Evolutionary conservation across 2,888 invertebrate species (phyloP).

Genomic region (Cheilosia scutellata): DNA sequence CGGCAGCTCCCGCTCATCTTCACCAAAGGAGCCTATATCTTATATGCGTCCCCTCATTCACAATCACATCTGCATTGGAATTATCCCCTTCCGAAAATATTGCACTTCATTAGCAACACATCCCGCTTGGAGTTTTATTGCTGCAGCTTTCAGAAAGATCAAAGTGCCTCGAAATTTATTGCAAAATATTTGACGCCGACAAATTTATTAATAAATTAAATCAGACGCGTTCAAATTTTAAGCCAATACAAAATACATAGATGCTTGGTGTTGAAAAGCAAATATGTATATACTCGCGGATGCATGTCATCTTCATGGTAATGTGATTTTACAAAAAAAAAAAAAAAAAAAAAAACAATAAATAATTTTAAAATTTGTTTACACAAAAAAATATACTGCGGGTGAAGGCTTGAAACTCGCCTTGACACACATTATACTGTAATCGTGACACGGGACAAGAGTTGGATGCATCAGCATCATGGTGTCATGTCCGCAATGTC

Average conservation of each 20-base stretch:
- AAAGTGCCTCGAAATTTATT: slow-evolving; percentile 60
- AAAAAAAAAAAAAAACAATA: slow-evolving; percentile 26
- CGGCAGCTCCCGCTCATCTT: slow-evolving; percentile 40
- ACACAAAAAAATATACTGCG: slow-evolving; percentile 22
- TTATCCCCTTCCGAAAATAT: slow-evolving; percentile 22
- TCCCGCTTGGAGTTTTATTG: slow-evolving; percentile 1
- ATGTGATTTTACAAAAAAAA: slow-evolving; percentile 20
- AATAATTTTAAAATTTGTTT: slow-evolving; percentile 18
- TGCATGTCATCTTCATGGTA: slow-evolving; percentile 34
- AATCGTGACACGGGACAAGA: slow-evolving; percentile 1
- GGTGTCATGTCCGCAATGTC: slow-evolving; percentile 57
- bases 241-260: not conserved
- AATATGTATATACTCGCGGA: slow-evolving; percentile 49
- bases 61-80: not conserved
- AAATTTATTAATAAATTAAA: slow-evolving; percentile 67
- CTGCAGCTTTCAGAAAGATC: slow-evolving; percentile 37
- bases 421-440: slow-evolving; percentile 65
- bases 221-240: slow-evolving; percentile 11
- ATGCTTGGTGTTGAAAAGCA: slow-evolving; percentile 47
- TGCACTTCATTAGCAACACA: slow-evolving; percentile 47
- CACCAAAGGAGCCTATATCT: slow-evolving; percentile 17
- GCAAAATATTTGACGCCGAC: slow-evolving; percentile 61
- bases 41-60: not conserved
- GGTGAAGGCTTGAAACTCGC: slow-evolving; percentile 36
- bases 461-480: slow-evolving; percentile 15